Evolutionary conservation across 2,888 invertebrate genomes (phyloP), one percentile per base, ranked within the genome.

Genomic region (Noctua janthe): DNA sequence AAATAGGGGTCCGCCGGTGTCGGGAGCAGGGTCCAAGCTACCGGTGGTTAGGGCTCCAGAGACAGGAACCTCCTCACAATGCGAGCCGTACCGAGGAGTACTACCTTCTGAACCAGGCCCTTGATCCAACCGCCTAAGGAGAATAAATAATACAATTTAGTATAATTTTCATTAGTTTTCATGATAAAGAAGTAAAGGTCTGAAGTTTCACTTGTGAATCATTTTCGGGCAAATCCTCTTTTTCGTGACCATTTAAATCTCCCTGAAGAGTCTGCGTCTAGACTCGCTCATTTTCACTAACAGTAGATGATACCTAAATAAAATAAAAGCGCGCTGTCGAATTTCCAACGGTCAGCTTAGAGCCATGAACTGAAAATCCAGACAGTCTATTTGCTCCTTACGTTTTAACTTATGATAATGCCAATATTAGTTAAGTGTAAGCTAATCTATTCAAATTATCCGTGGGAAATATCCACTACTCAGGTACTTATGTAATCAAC

Each of bases 401-500:
- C 74, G 2, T 47, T 20, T 56, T 17, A 29, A 3, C 47, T n/a
- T 10, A n/a, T 23, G 11, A 8, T 56, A 47, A 59, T 35, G 2
- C 35, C 17, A 49, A 59, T 8, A 56, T 76, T 54, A 43, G 7
- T 54, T 69, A 6, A 1, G 1, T n/a, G 4, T 11, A 23, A 29
- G 13, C 10, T 29, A 35, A n/a, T 39, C 2, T 59, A n/a, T 59
- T n/a, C 17, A 49, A 8, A 74, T 51, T 15, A 49, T 62, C 47
- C 8, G 76, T 76, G 39, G 29, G 39, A 75, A 64, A 39, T 62
- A 64, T 74, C n/a, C 3, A 64, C 35, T n/a, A 66, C 2, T 39
- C 11, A 43, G 43, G 5, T 7, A 72, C 54, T 74, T 76, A 70
- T 35, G 8, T 76, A 54, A 83, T 54, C 8, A 23, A 35, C 10